Evolutionary conservation across 2,113 vertebrate species (phyloP).

Genomic region (Cariama cristata): DNA sequence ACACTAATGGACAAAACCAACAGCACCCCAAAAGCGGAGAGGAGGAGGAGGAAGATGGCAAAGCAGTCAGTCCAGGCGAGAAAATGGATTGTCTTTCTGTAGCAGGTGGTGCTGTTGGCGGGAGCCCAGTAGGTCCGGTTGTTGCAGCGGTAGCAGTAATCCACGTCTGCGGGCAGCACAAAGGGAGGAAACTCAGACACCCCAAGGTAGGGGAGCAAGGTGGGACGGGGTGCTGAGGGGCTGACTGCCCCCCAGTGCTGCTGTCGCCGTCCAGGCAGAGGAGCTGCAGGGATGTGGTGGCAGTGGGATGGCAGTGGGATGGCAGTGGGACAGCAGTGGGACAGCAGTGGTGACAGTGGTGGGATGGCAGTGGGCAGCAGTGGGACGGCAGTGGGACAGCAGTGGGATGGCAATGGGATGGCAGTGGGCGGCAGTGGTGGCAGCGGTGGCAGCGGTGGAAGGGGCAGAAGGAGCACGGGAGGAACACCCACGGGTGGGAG

Average conservation of each 20-base stretch:
- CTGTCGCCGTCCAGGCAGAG: background rate
- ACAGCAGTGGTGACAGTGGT: background rate
- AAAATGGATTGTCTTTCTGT: conserved; percentile 77
- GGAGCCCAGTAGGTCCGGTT: conserved; percentile 82
- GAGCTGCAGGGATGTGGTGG: conserved; percentile 3
- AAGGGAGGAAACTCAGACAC: background rate
- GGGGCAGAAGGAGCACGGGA: background rate
- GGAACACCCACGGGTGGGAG: background rate
- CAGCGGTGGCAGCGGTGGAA: background rate
- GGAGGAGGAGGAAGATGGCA: conserved; percentile 80
- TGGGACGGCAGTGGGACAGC: too few relatives aligned
- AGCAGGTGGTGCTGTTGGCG: conserved; percentile 76
- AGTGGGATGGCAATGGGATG: too few relatives aligned
- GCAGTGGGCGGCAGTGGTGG: too few relatives aligned
- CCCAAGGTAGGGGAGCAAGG: background rate
- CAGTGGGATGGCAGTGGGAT: background rate
- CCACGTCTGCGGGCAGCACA: conserved; percentile 81
- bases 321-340: background rate
- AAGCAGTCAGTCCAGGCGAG: conserved; percentile 84
- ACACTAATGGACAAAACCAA: conserved; percentile 77
- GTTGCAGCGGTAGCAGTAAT: conserved; percentile 82
- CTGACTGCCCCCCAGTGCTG: background rate
- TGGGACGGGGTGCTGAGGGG: background rate
- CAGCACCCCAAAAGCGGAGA: conserved; percentile 79
- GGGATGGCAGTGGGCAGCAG: background rate